Percentiles rank a stretch among this genome's conserved stretches.
phyloP scores from a whole-genome alignment of 2,888 invertebrate genomes.

The Caprella mutica region DNA sequence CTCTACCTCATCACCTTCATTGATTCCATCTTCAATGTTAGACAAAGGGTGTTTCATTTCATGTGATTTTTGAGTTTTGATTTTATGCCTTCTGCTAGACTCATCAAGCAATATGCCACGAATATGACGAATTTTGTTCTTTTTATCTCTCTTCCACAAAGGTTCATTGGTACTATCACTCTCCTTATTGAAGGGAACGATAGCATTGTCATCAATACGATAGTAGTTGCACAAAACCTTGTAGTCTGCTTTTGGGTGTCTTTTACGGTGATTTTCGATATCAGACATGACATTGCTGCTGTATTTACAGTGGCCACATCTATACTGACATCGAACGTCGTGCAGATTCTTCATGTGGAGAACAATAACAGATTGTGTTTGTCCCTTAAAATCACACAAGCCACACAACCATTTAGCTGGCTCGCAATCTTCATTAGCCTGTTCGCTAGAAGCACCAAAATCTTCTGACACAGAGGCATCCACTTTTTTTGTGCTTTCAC shows the following conservation, averaged over 20 bases:
- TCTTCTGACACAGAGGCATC: neutral
- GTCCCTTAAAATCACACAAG: conserved; percentile 52
- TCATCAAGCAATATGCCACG: conserved; percentile 33
- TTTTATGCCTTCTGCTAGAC: no score
- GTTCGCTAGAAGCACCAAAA: neutral
- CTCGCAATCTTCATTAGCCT: neutral
- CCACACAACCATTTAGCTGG: conserved; percentile 52
- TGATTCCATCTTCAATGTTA: no score
- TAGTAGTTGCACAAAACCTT: conserved; percentile 44
- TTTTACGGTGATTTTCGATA: no score
- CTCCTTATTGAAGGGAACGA: conserved; percentile 36
- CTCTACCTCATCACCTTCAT: no score
- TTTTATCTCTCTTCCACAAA: conserved; percentile 33
- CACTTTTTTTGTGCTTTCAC: neutral
- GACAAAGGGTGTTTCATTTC: no score
- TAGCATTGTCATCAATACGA: conserved; percentile 44
- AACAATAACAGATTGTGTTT: conserved; percentile 50
- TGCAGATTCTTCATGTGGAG: conserved; percentile 52
- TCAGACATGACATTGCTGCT: conserved; percentile 46
- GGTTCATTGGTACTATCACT: conserved; percentile 34
- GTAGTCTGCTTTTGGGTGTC: neutral
- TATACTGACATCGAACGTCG: conserved; percentile 55
- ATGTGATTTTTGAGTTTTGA: no score
- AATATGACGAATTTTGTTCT: conserved; percentile 29
- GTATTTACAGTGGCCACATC: conserved; percentile 57